Conservation (phyloP, 2,797 vertebrate genomes). For the Falco berigora region DNA sequence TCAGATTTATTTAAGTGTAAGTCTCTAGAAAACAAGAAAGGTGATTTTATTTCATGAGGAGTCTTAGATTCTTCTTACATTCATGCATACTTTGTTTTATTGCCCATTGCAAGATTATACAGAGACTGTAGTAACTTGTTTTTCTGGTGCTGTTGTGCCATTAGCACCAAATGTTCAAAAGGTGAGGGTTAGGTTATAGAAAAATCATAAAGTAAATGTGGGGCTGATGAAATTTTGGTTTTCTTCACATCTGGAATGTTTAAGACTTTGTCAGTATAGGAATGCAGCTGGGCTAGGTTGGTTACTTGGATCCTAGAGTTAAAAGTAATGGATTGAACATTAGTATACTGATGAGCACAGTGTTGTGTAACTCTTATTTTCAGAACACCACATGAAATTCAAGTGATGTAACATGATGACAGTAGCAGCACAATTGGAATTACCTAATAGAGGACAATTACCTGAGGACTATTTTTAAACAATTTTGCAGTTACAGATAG, state of each 20-base stretch:
- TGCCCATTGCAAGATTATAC: not conserved
- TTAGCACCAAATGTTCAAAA: not conserved
- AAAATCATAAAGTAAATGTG: not conserved
- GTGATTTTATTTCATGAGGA: not conserved
- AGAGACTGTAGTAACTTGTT: not conserved
- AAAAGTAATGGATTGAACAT: not conserved
- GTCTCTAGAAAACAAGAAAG: not conserved
- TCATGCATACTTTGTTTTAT: not conserved
- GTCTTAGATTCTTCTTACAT: not conserved
- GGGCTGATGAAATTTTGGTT: not conserved
- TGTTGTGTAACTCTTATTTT: conserved; percentile 22
- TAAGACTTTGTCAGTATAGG: not conserved
- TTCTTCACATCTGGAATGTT: not conserved
- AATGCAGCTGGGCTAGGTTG: not conserved
- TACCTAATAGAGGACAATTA: not conserved
- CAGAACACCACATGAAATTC: not conserved
- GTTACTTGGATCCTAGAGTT: not conserved
- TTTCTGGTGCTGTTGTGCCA: not conserved
- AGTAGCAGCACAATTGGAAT: not conserved
- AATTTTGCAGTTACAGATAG: not conserved
- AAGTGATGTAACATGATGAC: not conserved
- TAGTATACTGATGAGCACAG: not conserved
- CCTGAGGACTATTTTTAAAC: not conserved
- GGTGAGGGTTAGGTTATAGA: not conserved
- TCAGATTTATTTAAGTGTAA: not conserved